Evolutionary conservation across 2,888 invertebrate species (phyloP), one percentile per base, ranked within the genome.

Genomic region (Tanypteryx hageni): DNA sequence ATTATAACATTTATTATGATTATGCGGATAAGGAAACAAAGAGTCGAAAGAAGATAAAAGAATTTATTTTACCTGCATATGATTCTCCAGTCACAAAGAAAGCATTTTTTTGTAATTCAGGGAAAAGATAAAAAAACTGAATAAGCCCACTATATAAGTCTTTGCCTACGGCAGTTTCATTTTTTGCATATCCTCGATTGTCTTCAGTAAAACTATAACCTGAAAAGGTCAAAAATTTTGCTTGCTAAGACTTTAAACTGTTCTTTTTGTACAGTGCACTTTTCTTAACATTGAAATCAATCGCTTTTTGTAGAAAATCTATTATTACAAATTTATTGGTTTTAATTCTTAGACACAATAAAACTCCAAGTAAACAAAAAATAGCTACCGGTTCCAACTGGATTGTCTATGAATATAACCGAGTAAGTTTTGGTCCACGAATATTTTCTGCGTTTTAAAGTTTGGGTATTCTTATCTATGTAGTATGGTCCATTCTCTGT

Each of bases 11-110:
- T 86, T n/a, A 64, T 18, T 0, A 92, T 61, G 11, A 27, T 44
- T 44, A 18, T 4, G 44, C 0, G 18, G n/a, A 64, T 3, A 3
- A 57, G 16, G 16, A 57, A 44, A 57, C 14, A 44, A 27, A 4
- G 31, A 82, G 27, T 57, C 44, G 5, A 11, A 86, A 18, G 56
- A 56, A 56, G 2, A 44, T 5, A 10, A 22, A 13, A 0, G 76
- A 85, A 22, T 56, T 16, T 13, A 96, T 96, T 94, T 96, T 96
- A 92, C 97, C 98, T 83, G 97, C 98, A 94, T 98, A 98, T 0
- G 98, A 98, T 95, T 99, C 99, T 0, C 99, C 99, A 0, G 98
- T 97, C 0, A 98, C 96, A 95, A 97, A 99, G 95, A 99, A 98
- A 92, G 97, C 97, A 94, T 97, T 97, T 0, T 95, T 94, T 94